These are phyloP conservation scores for Sesamia nonagrioides DNA, from an alignment of 1,140 invertebrate genomes.

Conservation along the genomic window DNA sequence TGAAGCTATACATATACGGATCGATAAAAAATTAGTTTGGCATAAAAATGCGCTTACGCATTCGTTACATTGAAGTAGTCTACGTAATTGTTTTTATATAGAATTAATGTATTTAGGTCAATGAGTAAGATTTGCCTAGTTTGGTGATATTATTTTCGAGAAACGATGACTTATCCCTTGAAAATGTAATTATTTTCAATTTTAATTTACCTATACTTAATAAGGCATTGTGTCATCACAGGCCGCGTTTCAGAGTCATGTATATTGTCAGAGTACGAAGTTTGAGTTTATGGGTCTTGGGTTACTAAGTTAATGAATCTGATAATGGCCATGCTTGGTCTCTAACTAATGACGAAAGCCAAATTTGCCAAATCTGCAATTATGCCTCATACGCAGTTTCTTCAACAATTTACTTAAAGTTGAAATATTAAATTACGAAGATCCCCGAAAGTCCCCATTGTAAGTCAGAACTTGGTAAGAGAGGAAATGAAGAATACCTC, in stretches of 20 bases:
- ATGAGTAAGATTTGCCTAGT: constrained; percentile 42
- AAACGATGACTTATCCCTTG: constrained; percentile 26
- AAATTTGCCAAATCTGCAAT: too few relatives aligned
- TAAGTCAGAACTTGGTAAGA: constrained; percentile 13
- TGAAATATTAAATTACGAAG: neutral
- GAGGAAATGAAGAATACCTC: constrained; percentile 4
- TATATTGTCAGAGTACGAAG: too few relatives aligned
- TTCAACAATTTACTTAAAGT: neutral
- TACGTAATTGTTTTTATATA: constrained; percentile 44
- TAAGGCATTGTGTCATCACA: neutral
- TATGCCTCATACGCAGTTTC: neutral
- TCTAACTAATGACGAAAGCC: too few relatives aligned
- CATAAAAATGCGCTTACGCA: constrained; percentile 38
- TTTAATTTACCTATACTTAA: neutral
- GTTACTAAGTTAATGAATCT: too few relatives aligned
- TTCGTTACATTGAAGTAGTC: constrained; percentile 22
- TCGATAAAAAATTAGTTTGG: constrained; percentile 29
- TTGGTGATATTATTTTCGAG: constrained; percentile 40
- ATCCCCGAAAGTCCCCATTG: neutral
- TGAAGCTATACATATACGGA: constrained; percentile 19
- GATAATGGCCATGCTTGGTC: too few relatives aligned
- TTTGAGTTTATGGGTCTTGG: too few relatives aligned
- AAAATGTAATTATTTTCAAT: constrained; percentile 14
- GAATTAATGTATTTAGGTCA: constrained; percentile 45
- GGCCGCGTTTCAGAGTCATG: neutral